Evolutionary conservation across 2,888 invertebrate species (phyloP), one percentile per base, ranked within the genome.

Genomic region (Kuschelorhynchus macadamiae): DNA sequence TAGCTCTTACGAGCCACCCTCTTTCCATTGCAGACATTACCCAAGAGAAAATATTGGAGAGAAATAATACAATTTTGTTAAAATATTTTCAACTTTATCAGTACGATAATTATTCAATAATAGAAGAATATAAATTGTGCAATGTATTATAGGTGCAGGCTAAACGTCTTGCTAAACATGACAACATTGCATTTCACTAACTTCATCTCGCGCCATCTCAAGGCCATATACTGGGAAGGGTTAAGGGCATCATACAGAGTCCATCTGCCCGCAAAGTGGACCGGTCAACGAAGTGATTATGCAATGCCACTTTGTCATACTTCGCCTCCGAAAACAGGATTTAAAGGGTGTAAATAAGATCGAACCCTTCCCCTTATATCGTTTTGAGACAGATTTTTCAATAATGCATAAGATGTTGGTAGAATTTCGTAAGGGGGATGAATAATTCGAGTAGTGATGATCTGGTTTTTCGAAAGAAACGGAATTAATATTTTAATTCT

Each of bases 211-310:
- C 33, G 32, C 8, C 18, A 18, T 32, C 30, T 46, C 57, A 57
- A 57, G 57, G 57, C n/a, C 57, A 32, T n/a, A 57, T 33, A 14
- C 32, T 30, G 8, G 17, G 32, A 57, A 47, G 57, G 57, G 57
- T 57, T 57, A 57, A 47, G 39, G 20, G 36, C 33, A 33, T 7
- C n/a, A 11, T 12, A 39, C 12, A 20, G 5, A 17, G 47, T 57
- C 57, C 57, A 57, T 57, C 57, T 57, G 57, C 32, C 30, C 47
- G 36, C 36, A 52, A 36, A 33, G 46, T 47, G 57, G 57, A 57
- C 57, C 57, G 57, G 57, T 57, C 57, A 57, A 30, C 57, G 32
- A 44, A 33, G 16, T 47, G 57, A 57, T 46, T 57, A 57, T 47
- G 57, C 57, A 47, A 57, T 32, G 1, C 57, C n/a, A 12, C 36